Base-by-base conservation (phyloP, 2,888 invertebrate genomes). In the Morinoia aosen region DNA sequence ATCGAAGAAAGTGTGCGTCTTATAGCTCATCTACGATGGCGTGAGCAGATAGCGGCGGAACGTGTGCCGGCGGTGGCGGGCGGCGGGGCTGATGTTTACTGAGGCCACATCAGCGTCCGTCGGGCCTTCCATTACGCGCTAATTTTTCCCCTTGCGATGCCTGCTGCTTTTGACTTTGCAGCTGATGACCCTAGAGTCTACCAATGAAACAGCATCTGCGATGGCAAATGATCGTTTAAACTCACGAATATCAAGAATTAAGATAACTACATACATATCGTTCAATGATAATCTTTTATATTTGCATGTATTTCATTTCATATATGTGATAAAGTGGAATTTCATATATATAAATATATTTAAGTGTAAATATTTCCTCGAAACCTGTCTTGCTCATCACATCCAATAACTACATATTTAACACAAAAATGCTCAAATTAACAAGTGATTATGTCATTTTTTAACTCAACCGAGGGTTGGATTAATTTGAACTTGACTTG, bases 61-160 rank as follows among this genome's bases (percentile, higher is more conserved):
- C 90, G 90, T 90, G 90, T 90, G 90, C 90, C 33, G 48, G 14
- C 90, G 40, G 90, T 40, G 40, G 90, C 90, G 90, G 90, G 12
- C 39, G 39, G 40, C 90, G 40, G 90, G n/a, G 39, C 12, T 16
- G 0, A 19, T 90, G 90, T 90, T 90, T 90, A 40, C 39, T 10
- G 90, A 90, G 48, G 90, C 90, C 39, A 90, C 90, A 39, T 39
- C 40, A 40, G 90, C 90, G 40, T 40, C 90, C 40, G 76, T 40
- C 39, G 90, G 76, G 33, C 76, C 76, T 76, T 76, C 76, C 33
- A 25, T 76, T 76, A 76, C 33, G 33, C 76, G 76, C 76, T 33
- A 76, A 25, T 76, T 76, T 16, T 76, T 76, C 76, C 61, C 76
- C 76, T 25, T 76, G 12, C 76, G 33, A 25, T 76, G 76, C 33